Evolutionary conservation across 2,113 vertebrate species (phyloP), one percentile per base, ranked within the genome.

Genomic region (Camelus dromedarius): DNA sequence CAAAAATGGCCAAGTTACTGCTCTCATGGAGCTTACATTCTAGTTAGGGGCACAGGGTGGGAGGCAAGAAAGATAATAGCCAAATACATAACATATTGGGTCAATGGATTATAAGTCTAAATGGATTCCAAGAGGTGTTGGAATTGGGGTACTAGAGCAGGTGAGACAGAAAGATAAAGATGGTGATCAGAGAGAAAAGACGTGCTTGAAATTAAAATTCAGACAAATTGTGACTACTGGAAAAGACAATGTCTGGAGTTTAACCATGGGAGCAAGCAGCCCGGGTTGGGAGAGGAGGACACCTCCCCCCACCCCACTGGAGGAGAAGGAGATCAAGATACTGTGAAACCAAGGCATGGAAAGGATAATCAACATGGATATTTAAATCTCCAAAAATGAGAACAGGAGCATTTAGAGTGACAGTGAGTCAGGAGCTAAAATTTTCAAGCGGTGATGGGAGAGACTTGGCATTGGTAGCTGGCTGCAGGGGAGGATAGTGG

Each of bases 1-100:
- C 38, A 82, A 56, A 92, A 42, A 88, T 66, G 30, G 77, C 28
- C 62, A 83, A 83, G 56, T 52, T 52, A 77, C 10, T 85, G 54
- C 12, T 52, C 22, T 54, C 35, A 19, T 48, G n/a, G 62, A 87
- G 16, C 2, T 79, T 79, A 77, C 16, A 26, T 60, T 70, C 32
- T 85, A 88, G 56, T 56, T 56, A 62, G 2, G 18, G 35, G 18
- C 50, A 9, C 24, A 30, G 48, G 5, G 20, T 67, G 8, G n/a
- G 38, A 52, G 15, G 83, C 13, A n/a, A 91, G 81, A 82, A 42
- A 52, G 75, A 58, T 54, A 54, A 93, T 5, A 88, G 62, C 50
- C 8, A 48, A 38, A 75, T 38, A n/a, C 28, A 64, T 52, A 76
- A 89, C 48, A 67, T 52, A 91, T 2, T 30, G 26, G 18, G 18